These are phyloP conservation scores for Myanophis thanlyinensis DNA, from an alignment of 2,113 vertebrate genomes.

Conservation along the genomic window DNA sequence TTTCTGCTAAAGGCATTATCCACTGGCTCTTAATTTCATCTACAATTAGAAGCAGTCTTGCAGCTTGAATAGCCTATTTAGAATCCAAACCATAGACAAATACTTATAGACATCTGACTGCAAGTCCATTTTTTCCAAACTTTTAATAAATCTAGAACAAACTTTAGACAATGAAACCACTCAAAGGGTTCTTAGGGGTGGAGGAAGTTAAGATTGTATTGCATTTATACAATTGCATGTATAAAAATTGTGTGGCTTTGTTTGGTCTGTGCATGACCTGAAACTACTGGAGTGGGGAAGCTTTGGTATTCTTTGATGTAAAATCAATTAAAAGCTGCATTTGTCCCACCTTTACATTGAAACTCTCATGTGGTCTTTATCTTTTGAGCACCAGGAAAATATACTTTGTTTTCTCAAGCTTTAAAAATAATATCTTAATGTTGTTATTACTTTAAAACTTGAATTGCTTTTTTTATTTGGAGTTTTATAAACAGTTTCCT, in stretches of 20 bases:
- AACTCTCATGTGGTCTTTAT: not conserved
- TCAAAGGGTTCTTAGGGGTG: not conserved
- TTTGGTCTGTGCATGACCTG: not conserved
- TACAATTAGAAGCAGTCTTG: not conserved
- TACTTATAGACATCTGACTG: not conserved
- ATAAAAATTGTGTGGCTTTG: not conserved
- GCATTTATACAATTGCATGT: not conserved
- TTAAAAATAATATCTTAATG: not conserved
- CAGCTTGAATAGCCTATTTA: not conserved
- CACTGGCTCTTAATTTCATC: not conserved
- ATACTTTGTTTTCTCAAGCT: not conserved
- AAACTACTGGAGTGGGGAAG: not conserved
- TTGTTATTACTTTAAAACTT: not conserved
- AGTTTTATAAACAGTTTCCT: not conserved
- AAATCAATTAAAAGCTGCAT: conserved; percentile 2
- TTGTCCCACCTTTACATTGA: conserved; percentile 8
- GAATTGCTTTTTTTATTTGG: not conserved
- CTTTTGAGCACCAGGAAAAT: not conserved
- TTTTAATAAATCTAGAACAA: not conserved
- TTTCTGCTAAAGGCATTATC: not conserved
- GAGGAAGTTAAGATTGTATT: not conserved
- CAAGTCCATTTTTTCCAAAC: not conserved
- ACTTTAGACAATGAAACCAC: not conserved
- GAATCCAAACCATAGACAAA: not conserved
- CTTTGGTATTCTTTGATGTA: not conserved